phyloP scores from a whole-genome alignment of 2,888 invertebrate genomes.

The Pycnomerus fuliginosus region DNA sequence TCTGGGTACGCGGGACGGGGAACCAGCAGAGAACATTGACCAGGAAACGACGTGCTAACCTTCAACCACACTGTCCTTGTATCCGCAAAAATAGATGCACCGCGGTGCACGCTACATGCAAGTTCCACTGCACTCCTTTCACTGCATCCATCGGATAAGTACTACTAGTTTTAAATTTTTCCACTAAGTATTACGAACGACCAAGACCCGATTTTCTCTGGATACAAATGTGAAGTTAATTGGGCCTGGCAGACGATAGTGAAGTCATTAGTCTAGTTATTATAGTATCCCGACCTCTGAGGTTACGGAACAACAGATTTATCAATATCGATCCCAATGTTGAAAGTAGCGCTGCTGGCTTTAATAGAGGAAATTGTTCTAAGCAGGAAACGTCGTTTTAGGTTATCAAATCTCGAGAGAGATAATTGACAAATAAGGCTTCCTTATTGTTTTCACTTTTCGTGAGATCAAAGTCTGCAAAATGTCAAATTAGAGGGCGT shows the following conservation, averaged over 20 bases:
- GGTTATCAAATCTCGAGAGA: slow-evolving; percentile 33
- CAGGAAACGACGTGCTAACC: slow-evolving; percentile 41
- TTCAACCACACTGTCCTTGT: slow-evolving; percentile 44
- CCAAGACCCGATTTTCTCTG: slow-evolving; percentile 1
- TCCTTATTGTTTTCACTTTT: slow-evolving; percentile 16
- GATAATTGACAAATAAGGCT: slow-evolving; percentile 20
- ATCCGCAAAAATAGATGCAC: slow-evolving; percentile 39
- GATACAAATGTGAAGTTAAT: slow-evolving; percentile 21
- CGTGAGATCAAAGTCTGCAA: not conserved
- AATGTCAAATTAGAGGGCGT: slow-evolving; percentile 21
- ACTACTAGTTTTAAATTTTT: too few species aligned
- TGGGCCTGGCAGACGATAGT: slow-evolving; percentile 18
- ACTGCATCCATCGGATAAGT: not conserved
- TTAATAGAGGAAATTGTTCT: slow-evolving; percentile 30
- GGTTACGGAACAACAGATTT: slow-evolving; percentile 9
- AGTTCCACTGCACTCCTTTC: slow-evolving; percentile 12
- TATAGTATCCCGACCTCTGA: slow-evolving; percentile 11
- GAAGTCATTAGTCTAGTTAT: slow-evolving; percentile 21
- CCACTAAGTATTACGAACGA: too few species aligned
- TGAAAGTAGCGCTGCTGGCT: slow-evolving; percentile 19
- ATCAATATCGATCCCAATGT: slow-evolving; percentile 16
- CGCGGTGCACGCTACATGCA: slow-evolving; percentile 2
- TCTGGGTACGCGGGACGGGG: slow-evolving; percentile 28
- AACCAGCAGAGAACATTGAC: slow-evolving; percentile 41
- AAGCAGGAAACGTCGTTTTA: slow-evolving; percentile 37